Percentiles rank a stretch among this genome's conserved stretches.
phyloP scores from a whole-genome alignment of 2,888 invertebrate species.

The Rotaria socialis region DNA sequence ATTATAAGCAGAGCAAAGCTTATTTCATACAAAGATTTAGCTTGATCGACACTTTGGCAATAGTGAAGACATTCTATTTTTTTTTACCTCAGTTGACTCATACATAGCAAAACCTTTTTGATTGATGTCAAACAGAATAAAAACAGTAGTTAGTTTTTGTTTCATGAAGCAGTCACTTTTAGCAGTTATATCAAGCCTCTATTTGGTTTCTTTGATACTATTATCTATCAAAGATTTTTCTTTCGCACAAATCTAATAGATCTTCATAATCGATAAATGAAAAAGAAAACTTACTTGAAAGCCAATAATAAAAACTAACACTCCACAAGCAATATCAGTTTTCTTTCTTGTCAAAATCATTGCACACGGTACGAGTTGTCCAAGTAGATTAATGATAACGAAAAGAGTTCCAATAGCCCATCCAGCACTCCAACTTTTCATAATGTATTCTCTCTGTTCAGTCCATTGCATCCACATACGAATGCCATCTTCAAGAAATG shows the following conservation, averaged over 20 bases:
- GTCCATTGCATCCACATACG: slow-evolving; percentile 99
- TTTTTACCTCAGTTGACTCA: too few species aligned
- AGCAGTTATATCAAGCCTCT: too few species aligned
- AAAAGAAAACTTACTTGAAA: slow-evolving; percentile 71
- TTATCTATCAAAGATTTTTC: too few species aligned
- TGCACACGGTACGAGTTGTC: slow-evolving; percentile 89
- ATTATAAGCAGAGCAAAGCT: too few species aligned
- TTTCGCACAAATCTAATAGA: background rate
- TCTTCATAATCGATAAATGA: background rate
- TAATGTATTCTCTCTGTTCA: slow-evolving; percentile 94
- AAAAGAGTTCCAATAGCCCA: slow-evolving; percentile 86
- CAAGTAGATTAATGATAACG: slow-evolving; percentile 87
- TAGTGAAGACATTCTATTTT: too few species aligned
- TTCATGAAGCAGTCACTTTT: too few species aligned
- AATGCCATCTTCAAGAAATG: slow-evolving; percentile 96
- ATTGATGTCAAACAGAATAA: too few species aligned
- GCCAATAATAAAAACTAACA: slow-evolving; percentile 88
- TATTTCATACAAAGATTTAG: too few species aligned
- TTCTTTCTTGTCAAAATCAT: slow-evolving; percentile 88
- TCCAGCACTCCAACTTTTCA: slow-evolving; percentile 93
- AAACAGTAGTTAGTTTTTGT: too few species aligned
- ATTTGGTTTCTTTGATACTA: too few species aligned
- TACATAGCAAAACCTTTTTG: too few species aligned
- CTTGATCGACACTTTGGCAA: too few species aligned
- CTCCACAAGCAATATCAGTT: slow-evolving; percentile 67